These are phyloP conservation scores for Drosophila carrolli DNA, from an alignment of 1,140 invertebrate species.

Conservation along the genomic window DNA sequence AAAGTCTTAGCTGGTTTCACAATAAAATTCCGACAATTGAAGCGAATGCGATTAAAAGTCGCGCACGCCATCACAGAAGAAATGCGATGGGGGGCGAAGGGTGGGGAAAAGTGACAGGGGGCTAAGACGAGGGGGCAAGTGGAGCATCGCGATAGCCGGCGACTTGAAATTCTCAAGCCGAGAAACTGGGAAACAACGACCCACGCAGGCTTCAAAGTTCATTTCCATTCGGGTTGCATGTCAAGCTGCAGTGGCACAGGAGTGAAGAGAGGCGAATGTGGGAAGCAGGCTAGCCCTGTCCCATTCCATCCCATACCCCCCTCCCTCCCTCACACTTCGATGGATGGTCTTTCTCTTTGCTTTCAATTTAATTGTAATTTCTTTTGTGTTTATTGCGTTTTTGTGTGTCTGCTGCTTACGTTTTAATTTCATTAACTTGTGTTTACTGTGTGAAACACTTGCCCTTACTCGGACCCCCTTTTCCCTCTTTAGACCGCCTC, in stretches of 20 bases:
- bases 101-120: background rate
- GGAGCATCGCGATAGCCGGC: slow-evolving; percentile 73
- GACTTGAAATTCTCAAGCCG: slow-evolving; percentile 43
- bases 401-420: slow-evolving; percentile 70
- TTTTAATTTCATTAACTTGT: slow-evolving; percentile 81
- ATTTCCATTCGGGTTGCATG: slow-evolving; percentile 79
- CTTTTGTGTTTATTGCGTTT: slow-evolving; percentile 81
- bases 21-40: slow-evolving; percentile 81
- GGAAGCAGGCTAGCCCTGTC: slow-evolving; percentile 34
- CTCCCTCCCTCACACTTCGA: slow-evolving; percentile 6
- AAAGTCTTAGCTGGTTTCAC: slow-evolving; percentile 69
- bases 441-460: slow-evolving; percentile 81
- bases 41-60: slow-evolving; percentile 81
- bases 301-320: slow-evolving; percentile 1
- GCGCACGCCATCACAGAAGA: slow-evolving; percentile 60
- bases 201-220: slow-evolving; percentile 73
- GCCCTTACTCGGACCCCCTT: slow-evolving; percentile 24
- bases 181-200: slow-evolving; percentile 39
- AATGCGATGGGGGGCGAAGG: slow-evolving; percentile 20
- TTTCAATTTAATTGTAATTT: slow-evolving; percentile 83
- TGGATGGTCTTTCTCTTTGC: slow-evolving; percentile 49
- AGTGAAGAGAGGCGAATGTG: slow-evolving; percentile 12
- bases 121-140: slow-evolving; percentile 36
- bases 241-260: slow-evolving; percentile 35
- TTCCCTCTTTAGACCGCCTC: background rate